phyloP scores from a whole-genome alignment of 1,140 invertebrate genomes.

The Lanistes nyassanus region DNA sequence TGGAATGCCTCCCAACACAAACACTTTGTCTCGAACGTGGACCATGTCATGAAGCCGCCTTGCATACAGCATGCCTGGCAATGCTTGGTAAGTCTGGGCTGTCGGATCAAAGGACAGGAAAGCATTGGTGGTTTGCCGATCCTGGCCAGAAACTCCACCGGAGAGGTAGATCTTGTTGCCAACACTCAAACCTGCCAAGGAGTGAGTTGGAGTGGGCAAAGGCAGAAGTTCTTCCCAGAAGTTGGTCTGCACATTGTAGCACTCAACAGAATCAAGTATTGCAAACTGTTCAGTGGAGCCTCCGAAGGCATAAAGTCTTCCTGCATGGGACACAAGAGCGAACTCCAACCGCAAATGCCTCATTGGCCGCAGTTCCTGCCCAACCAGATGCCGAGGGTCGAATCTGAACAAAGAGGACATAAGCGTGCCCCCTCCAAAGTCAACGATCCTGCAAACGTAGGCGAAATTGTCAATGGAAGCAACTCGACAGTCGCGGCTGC shows the following conservation, averaged over 20 bases:
- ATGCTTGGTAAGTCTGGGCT: slow-evolving; percentile 51
- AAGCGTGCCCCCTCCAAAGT: slow-evolving; percentile 63
- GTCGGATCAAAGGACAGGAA: slow-evolving; percentile 55
- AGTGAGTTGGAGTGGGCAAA: slow-evolving; percentile 72
- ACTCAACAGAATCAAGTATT: slow-evolving; percentile 83
- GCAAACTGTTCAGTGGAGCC: slow-evolving; percentile 93
- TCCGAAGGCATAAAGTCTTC: slow-evolving; percentile 88
- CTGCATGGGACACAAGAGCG: slow-evolving; percentile 75
- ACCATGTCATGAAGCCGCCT: slow-evolving; percentile 64
- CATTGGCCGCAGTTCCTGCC: slow-evolving; percentile 61
- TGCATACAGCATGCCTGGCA: slow-evolving; percentile 62
- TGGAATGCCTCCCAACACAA: slow-evolving; percentile 62
- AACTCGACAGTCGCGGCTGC: slow-evolving; percentile 60
- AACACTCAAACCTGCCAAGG: slow-evolving; percentile 51
- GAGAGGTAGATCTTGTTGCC: slow-evolving; percentile 59
- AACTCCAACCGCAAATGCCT: slow-evolving; percentile 59
- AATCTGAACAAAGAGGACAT: slow-evolving; percentile 63
- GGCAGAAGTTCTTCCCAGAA: slow-evolving; percentile 81
- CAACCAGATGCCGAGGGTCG: slow-evolving; percentile 62
- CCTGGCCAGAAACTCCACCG: slow-evolving; percentile 59
- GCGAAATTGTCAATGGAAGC: slow-evolving; percentile 61
- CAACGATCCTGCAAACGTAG: slow-evolving; percentile 63
- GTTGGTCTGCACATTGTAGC: slow-evolving; percentile 82
- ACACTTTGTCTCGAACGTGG: slow-evolving; percentile 50
- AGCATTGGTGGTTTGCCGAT: slow-evolving; percentile 55